Base-by-base conservation (phyloP, 1,140 invertebrate genomes). In the Drosophila oshimai region DNA sequence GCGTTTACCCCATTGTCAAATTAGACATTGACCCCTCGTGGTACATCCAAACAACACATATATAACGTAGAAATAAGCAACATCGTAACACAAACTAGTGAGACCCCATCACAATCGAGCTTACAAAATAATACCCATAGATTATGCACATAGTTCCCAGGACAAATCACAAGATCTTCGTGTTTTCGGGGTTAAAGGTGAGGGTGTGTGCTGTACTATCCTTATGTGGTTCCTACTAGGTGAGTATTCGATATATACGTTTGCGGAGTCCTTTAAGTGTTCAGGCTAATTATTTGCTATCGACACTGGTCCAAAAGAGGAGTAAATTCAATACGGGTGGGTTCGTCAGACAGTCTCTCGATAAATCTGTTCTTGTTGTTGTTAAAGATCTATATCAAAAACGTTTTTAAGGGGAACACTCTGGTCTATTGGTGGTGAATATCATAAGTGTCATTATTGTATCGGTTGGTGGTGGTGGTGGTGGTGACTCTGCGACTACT, bases 51-150 rank as follows among this genome's bases (percentile, higher is more conserved):
- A 44, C 47, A 54, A 50, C 65, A 68, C 49, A 54, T 51, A 67
- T 57, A 17, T 24, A 51, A 51, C 61, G 45, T 67, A 26, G 28
- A 49, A 67, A 51, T 67, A 65, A 67, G 60, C 61, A 67, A 67
- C 62, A 39, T 15, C 18, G 9, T 36, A 29, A 37, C 47, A 51
- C 37, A 33, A 41, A 45, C 36, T 12, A 54, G 57, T 22, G 51
- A 22, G 53, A 53, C 51, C 53, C 28, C 20, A 57, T 68, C 47
- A 54, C 37, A 37, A 28, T 54, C 37, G 39, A 54, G 47, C 58
- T 71, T 83, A 73, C 51, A 73, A 81, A 81, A 83, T 83, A 81
- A 83, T 83, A 83, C 78, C 79, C 79, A 84, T 83, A 83, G 54
- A 74, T 55, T 55, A 55, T 55, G 18, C 44, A 31, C 51, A 33